Evolutionary conservation across 2,888 invertebrate species (phyloP).

Genomic region (Ennomos fuscantarius): DNA sequence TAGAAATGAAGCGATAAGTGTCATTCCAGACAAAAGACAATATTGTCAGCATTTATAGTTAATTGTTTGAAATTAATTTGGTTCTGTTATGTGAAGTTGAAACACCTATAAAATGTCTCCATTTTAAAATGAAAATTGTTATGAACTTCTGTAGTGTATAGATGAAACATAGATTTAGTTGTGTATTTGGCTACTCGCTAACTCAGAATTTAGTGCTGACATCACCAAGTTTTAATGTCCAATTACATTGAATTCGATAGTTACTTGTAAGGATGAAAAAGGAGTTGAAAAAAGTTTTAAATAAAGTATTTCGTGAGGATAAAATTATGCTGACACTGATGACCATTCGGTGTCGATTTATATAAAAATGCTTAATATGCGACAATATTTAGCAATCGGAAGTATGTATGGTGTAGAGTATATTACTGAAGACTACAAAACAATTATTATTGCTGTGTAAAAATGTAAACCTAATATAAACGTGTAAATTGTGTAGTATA

Average conservation of each 20-base stretch:
- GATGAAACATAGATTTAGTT: conserved; percentile 62
- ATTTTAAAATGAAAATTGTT: conserved; percentile 58
- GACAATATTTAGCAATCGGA: conserved; percentile 84
- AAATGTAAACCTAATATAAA: conserved; percentile 81
- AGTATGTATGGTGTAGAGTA: conserved; percentile 82
- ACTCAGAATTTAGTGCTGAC: conserved; percentile 66
- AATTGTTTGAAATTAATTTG: conserved; percentile 62
- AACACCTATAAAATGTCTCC: conserved; percentile 62
- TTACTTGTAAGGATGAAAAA: conserved; percentile 47
- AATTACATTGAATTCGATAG: conserved; percentile 51
- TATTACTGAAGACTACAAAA: conserved; percentile 80
- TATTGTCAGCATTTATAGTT: conserved; percentile 84
- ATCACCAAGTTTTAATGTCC: conserved; percentile 53
- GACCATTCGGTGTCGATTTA: conserved; percentile 67
- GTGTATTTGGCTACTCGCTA: conserved; percentile 65
- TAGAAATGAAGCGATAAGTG: conserved; percentile 64
- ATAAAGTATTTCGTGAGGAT: conserved; percentile 64
- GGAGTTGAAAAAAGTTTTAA: conserved; percentile 46
- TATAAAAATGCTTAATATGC: conserved; percentile 77
- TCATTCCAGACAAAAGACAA: conserved; percentile 85
- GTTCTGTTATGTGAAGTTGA: conserved; percentile 58
- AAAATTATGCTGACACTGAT: conserved; percentile 62
- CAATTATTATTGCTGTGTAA: conserved; percentile 83
- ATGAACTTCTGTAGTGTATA: conserved; percentile 64
- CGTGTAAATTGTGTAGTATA: conserved; percentile 84